Conservation (phyloP, 2,888 invertebrate genomes). For the Nineta flava region DNA sequence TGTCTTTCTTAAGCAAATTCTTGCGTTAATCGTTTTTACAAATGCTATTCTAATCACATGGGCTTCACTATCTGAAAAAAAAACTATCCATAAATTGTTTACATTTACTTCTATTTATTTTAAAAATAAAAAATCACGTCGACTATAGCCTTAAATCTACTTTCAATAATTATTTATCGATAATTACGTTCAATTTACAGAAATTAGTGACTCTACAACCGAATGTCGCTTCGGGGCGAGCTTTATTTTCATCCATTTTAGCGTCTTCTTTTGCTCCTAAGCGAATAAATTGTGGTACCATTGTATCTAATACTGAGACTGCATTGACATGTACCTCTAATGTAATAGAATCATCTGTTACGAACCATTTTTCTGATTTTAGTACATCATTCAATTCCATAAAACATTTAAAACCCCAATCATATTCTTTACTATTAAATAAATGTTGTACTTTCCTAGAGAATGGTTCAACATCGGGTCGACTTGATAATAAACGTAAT, state of each 20-base stretch:
- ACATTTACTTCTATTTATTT: no score
- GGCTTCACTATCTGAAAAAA: no score
- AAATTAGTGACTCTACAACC: conserved; percentile 76
- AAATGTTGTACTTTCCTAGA: conserved; percentile 86
- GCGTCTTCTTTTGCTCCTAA: no score
- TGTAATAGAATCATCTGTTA: conserved; percentile 81
- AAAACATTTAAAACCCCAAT: conserved; percentile 96
- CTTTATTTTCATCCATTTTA: conserved; percentile 68
- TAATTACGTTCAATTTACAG: conserved; percentile 63
- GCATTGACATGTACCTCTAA: conserved; percentile 76
- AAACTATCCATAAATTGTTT: no score
- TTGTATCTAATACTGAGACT: no score
- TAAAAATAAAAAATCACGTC: no score
- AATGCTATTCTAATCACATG: no score
- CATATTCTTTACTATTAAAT: conserved; percentile 67
- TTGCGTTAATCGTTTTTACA: no score
- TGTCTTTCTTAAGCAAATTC: no score
- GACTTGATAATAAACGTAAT: conserved; percentile 74
- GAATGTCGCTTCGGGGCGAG: conserved; percentile 88
- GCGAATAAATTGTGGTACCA: no score
- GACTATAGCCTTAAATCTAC: no score
- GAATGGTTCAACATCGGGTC: conserved; percentile 75
- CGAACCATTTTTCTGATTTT: conserved; percentile 80
- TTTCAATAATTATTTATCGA: no score
- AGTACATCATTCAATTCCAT: conserved; percentile 87